phyloP scores from a whole-genome alignment of 2,797 vertebrate species.

The Tangara arthus region DNA sequence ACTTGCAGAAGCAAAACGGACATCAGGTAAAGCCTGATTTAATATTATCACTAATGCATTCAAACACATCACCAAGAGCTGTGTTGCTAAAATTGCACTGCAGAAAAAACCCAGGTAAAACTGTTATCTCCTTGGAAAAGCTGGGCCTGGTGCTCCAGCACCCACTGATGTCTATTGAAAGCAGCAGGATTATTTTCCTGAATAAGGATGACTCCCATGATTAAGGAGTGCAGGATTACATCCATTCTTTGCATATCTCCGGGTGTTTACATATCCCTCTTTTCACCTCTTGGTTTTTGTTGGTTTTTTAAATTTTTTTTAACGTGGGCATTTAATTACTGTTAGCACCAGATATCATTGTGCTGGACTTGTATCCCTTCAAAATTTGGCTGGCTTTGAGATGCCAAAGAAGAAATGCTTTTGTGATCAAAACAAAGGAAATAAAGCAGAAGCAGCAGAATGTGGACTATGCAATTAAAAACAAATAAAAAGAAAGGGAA shows the following conservation, averaged over 20 bases:
- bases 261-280: neutral
- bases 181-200: neutral
- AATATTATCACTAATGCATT: neutral
- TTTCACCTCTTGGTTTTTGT: neutral
- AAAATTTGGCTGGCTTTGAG: neutral
- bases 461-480: neutral
- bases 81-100: neutral
- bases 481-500: neutral
- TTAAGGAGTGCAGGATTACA: slow-evolving; percentile 33
- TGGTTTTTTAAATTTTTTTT: neutral
- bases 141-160: neutral
- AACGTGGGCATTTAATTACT: neutral
- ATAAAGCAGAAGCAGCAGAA: slow-evolving; percentile 1
- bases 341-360: neutral
- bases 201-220: neutral
- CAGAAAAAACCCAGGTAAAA: neutral
- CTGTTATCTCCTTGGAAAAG: slow-evolving; percentile 13
- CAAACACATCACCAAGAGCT: neutral
- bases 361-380: neutral
- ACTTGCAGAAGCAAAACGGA: neutral
- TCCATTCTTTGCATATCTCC: slow-evolving; percentile 22
- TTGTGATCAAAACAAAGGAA: slow-evolving; percentile 1
- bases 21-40: neutral
- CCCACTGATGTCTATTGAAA: neutral
- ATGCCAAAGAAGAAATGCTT: neutral